Base-by-base conservation (phyloP, 2,797 vertebrate genomes). In the Sebastiscus tertius region DNA sequence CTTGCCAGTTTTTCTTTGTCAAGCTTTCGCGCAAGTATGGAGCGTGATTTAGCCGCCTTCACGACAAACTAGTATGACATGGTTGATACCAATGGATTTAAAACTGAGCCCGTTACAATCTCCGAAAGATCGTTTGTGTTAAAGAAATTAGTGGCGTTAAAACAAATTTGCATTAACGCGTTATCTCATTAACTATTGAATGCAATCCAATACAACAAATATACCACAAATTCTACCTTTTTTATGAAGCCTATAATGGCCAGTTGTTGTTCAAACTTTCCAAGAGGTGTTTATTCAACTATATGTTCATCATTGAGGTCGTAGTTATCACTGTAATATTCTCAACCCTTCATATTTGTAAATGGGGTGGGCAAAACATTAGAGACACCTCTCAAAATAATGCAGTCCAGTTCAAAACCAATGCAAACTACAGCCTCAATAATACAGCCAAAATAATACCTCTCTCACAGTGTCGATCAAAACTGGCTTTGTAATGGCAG, bases 61-160 rank as follows among this genome's bases (percentile, higher is more conserved):
- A 0, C 42, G 7, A 46, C 0, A 18, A 46, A 0, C 42, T 9
- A 20, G 46, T 20, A 20, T 49, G 46, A 18, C 46, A 49, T 49
- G 46, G 46, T 49, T 20, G 46, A 18, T 49, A 49, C 46, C 18
- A 49, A 49, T 49, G 18, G 18, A 49, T 46, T 42, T 16, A 42
- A 42, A 42, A 42, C 14, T 42, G 14, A 42, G 13, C 39, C 39
- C 6, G 39, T 14, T 42, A 42, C 39, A 16, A 42, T 13, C 39
- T 42, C 39, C 14, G 14, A 42, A 42, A 42, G 39, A 42, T 42
- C 14, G 14, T 6, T 42, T 42, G 14, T 0, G 14, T 42, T 42
- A 16, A 42, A 42, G 39, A 42, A 42, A 14, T 42, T 42, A 42
- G 14, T 42, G 13, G 1, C 39, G 14, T 42, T 42, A 16, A 42